Evolutionary conservation across 2,888 invertebrate species (phyloP).

Genomic region (Parnassius apollo): DNA sequence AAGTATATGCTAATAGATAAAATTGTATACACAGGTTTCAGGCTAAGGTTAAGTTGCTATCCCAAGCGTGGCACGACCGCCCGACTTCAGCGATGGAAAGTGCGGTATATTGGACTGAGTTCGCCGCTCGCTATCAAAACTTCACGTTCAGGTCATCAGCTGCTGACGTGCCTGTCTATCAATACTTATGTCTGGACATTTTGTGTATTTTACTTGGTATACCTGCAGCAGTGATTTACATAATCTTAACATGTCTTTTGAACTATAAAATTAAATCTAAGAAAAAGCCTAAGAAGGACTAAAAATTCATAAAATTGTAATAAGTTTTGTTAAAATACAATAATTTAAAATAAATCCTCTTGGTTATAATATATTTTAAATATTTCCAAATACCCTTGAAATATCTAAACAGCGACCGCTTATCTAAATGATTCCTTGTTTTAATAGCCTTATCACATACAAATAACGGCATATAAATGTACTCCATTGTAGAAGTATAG

Average conservation of each 20-base stretch:
- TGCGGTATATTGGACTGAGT: constrained; percentile 81
- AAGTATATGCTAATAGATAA: neutral
- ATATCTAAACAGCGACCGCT: too few species aligned
- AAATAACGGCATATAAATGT: too few species aligned
- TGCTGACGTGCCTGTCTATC: constrained; percentile 57
- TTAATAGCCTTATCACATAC: too few species aligned
- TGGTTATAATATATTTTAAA: too few species aligned
- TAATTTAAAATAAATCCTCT: too few species aligned
- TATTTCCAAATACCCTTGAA: too few species aligned
- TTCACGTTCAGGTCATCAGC: constrained; percentile 59
- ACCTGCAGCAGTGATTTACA: neutral
- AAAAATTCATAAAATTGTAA: too few species aligned
- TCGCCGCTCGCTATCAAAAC: constrained; percentile 68
- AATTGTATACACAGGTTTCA: constrained; percentile 48
- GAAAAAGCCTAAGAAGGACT: constrained; percentile 13
- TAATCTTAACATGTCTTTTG: constrained; percentile 7
- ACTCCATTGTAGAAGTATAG: too few species aligned
- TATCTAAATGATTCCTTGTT: too few species aligned
- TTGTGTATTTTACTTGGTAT: constrained; percentile 19
- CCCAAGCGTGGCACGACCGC: constrained; percentile 75
- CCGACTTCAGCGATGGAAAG: constrained; percentile 72
- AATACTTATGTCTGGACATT: constrained; percentile 63
- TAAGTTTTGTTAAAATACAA: too few species aligned
- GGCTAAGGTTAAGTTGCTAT: constrained; percentile 60
- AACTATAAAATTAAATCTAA: constrained; percentile 7